A percentile compares a stretch with the other conserved stretches of the same genome.
Evolutionary conservation across 2,797 vertebrate species (phyloP).

Genomic region (Muscicapa comitata): DNA sequence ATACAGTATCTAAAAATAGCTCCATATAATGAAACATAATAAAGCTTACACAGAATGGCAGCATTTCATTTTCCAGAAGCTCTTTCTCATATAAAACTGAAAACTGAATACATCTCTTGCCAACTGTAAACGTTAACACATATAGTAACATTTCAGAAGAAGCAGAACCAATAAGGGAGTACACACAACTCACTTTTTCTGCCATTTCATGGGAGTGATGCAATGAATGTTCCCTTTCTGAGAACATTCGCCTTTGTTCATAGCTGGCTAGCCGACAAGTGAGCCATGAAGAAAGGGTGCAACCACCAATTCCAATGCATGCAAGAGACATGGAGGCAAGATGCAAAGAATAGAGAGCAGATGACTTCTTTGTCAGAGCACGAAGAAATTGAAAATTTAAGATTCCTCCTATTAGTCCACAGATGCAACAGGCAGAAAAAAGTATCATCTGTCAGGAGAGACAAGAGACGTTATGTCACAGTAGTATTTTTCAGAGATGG

Average conservation of each 20-base stretch:
- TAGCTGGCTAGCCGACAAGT: conserved; percentile 96
- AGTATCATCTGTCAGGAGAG: conserved; percentile 90
- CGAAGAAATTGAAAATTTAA: conserved; percentile 98
- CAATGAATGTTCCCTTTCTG: conserved; percentile 95
- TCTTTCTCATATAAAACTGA: conserved; percentile 11
- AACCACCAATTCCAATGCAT: conserved; percentile 92
- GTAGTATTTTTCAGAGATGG: not conserved
- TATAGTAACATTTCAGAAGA: not conserved
- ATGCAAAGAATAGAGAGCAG: conserved; percentile 85
- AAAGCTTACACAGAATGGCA: conserved; percentile 32
- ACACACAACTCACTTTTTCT: conserved; percentile 86
- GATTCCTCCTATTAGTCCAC: conserved; percentile 96
- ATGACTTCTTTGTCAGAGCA: conserved; percentile 86
- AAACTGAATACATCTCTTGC: not conserved
- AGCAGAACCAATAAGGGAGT: conserved; percentile 1
- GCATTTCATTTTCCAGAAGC: conserved; percentile 30
- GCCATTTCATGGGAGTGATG: conserved; percentile 98
- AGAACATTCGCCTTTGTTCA: conserved; percentile 98
- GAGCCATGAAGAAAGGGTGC: conserved; percentile 95
- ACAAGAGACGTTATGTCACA: conserved; percentile 21
- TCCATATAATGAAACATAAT: conserved; percentile 8
- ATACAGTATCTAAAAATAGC: conserved; percentile 39
- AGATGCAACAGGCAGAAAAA: conserved; percentile 98
- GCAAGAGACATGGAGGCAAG: conserved; percentile 94
- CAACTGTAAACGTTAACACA: not conserved